phyloP scores from a whole-genome alignment of 1,140 invertebrate species.

The Nomia melanderi region DNA sequence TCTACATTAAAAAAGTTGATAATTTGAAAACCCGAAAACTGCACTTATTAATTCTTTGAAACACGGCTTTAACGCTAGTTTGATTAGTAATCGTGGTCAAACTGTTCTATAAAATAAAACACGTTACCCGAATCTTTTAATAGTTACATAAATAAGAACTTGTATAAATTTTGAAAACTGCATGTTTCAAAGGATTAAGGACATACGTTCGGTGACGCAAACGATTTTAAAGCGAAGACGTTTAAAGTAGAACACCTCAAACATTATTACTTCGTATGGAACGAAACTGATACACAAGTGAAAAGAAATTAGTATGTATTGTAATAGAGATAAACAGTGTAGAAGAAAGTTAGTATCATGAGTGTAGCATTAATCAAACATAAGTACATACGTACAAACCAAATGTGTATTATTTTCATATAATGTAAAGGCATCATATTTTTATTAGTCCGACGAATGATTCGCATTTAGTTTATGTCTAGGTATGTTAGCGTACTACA shows the following conservation, averaged over 20 bases:
- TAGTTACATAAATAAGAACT: background rate
- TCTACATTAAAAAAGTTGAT: background rate
- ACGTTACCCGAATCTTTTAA: background rate
- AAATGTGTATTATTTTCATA: constrained; percentile 56
- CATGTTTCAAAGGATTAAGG: constrained; percentile 21
- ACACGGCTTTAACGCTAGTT: background rate
- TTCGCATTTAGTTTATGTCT: constrained; percentile 34
- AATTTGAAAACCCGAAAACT: background rate
- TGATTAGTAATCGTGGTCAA: background rate
- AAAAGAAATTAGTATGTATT: constrained; percentile 17
- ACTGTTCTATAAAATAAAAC: background rate
- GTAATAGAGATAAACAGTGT: constrained; percentile 17
- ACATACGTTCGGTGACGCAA: background rate
- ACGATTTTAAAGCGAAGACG: background rate
- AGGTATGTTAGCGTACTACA: constrained; percentile 24
- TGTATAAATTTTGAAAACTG: background rate
- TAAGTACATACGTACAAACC: constrained; percentile 46
- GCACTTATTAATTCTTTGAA: constrained; percentile 13
- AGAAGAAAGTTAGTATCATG: constrained; percentile 17
- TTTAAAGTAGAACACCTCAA: background rate
- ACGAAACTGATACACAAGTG: background rate
- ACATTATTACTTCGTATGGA: constrained; percentile 17
- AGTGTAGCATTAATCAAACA: constrained; percentile 54
- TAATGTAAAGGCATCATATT: constrained; percentile 48
- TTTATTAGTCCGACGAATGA: constrained; percentile 30